Evolutionary conservation across 2,888 invertebrate genomes (phyloP), one percentile per base, ranked within the genome.

Genomic region (Ochropacha duplaris): DNA sequence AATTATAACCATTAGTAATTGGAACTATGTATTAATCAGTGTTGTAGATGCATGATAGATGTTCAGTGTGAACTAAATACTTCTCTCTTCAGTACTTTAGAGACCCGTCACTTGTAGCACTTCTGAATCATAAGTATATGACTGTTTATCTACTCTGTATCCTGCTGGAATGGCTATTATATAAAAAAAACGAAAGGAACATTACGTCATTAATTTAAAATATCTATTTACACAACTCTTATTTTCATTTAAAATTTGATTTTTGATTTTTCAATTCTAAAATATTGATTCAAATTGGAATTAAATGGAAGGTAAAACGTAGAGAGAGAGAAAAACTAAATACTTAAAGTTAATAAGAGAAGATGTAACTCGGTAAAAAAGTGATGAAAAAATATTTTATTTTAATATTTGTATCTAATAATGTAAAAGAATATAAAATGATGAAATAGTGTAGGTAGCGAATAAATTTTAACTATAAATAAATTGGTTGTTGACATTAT

Each of bases 11-110:
- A 26, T 26, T 52, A 52, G 52, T 14, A 55, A 26, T 49, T 22
- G 44, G 65, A 69, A 66, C 71, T 83, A 75, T 73, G 72, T 85
- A 73, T 31, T 87, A 82, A 78, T 90, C 78, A 80, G 70, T 89
- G 88, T 90, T 74, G 86, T 90, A 88, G 86, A 69, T 78, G 82
- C 75, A 81, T 85, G 75, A 75, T 86, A 83, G 79, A 69, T 81
- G 71, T 76, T 79, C 72, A 69, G 66, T 79, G 76, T 82, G 73
- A 69, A 78, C 71, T 81, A 71, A 71, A 82, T 84, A 85, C 81
- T 82, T 69, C 67, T 73, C 76, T 71, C 69, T 72, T 71, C 69
- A 60, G 55, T 63, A 9, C 8, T 31, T 28, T 22, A 52, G 52
- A 0, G 31, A 19, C 31, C 19, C 12, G 19, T 31, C 22, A 52